Percentiles rank a stretch among this genome's conserved stretches.
Evolutionary conservation across 2,888 invertebrate species (phyloP).

Genomic region (Acanthosepion pharaonis): DNA sequence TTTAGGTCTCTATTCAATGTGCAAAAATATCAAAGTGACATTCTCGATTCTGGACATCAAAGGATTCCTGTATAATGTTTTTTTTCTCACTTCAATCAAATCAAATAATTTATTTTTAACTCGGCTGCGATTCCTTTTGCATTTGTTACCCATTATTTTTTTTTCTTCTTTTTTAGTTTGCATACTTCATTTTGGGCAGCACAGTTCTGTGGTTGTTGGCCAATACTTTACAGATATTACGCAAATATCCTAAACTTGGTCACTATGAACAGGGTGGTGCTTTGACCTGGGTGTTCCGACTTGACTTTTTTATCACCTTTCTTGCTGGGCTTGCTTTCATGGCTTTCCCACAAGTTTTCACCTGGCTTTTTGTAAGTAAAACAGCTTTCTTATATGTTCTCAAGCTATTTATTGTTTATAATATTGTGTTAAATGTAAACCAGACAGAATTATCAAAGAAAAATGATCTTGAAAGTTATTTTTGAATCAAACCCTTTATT

Average conservation of each 20-base stretch:
- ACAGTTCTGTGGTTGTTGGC: constrained; percentile 47
- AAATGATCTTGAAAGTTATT: neutral
- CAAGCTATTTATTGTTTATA: too few relatives aligned
- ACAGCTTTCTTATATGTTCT: neutral
- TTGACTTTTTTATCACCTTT: constrained; percentile 57
- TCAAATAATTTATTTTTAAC: neutral
- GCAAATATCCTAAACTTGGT: constrained; percentile 53
- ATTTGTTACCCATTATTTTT: neutral
- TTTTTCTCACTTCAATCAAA: too few relatives aligned
- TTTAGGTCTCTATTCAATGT: too few relatives aligned
- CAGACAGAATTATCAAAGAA: neutral
- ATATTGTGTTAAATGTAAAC: neutral
- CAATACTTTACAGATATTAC: constrained; percentile 49
- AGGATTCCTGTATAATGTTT: too few relatives aligned
- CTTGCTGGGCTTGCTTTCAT: constrained; percentile 53
- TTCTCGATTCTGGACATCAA: too few relatives aligned
- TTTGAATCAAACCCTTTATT: too few relatives aligned
- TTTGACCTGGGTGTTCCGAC: constrained; percentile 54
- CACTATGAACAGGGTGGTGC: constrained; percentile 57
- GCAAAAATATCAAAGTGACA: too few relatives aligned
- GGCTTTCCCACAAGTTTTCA: constrained; percentile 55
- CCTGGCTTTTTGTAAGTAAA: constrained; percentile 53
- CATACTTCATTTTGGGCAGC: constrained; percentile 49
- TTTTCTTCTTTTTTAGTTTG: constrained; percentile 48
- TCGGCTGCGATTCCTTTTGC: neutral